These are phyloP conservation scores for Biston stratarius DNA, from an alignment of 2,888 invertebrate genomes.

Conservation along the genomic window DNA sequence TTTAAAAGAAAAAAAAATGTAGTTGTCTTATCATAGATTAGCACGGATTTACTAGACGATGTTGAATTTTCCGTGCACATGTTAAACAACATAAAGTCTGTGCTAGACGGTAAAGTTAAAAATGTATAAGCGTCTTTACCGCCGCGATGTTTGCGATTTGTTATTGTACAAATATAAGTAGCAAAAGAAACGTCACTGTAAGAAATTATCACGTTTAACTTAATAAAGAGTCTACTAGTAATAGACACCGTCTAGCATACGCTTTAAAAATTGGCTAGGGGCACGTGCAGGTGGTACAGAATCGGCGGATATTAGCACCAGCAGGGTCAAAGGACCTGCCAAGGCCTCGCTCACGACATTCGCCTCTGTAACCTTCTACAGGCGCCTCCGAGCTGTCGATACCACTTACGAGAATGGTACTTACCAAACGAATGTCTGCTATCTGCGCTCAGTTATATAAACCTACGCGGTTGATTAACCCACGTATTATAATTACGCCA, in stretches of 20 bases:
- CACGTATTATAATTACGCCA: slow-evolving; percentile 16
- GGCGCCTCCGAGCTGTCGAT: slow-evolving; percentile 58
- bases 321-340: slow-evolving; percentile 79
- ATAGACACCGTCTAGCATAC: no score
- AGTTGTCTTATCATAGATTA: background rate
- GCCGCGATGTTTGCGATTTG: no score
- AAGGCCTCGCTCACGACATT: slow-evolving; percentile 75
- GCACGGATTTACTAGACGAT: background rate
- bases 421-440: slow-evolving; percentile 4
- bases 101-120: no score
- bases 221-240: no score
- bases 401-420: slow-evolving; percentile 18
- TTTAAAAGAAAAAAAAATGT: background rate
- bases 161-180: no score
- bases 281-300: slow-evolving; percentile 73
- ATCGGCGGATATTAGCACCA: slow-evolving; percentile 65
- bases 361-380: slow-evolving; percentile 71
- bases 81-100: slow-evolving; percentile 22
- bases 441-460: slow-evolving; percentile 6
- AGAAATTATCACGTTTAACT: no score
- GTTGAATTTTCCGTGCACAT: slow-evolving; percentile 21
- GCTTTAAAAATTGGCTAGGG: slow-evolving; percentile 49
- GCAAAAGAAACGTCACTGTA: no score
- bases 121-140: no score
- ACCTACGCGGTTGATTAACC: slow-evolving; percentile 27